Base-by-base conservation (phyloP, 2,797 vertebrate genomes). In the Furcifer pardalis region DNA sequence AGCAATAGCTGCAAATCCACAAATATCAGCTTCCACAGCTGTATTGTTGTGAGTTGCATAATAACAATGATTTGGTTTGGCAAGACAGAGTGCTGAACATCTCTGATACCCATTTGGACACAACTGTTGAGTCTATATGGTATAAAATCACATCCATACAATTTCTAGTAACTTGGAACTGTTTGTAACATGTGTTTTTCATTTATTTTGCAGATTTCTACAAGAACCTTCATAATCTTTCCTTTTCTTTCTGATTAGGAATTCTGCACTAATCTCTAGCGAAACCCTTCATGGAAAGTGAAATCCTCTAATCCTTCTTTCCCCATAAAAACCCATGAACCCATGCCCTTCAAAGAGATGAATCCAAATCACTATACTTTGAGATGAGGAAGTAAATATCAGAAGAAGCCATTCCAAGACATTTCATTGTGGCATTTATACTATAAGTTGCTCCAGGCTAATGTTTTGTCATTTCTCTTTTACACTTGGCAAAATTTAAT, bases 401-500 rank as follows among this genome's bases (percentile, higher is more conserved):
- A 72, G 88, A 74, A 88, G 49, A 89, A 90, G 74, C 6, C 65
- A 69, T 90, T 89, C 88, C 56, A 79, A 92, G 80, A 74, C 91
- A 59, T 52, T 87, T 88, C 86, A 82, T 71, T 91, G 76, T 88
- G 88, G 71, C 82, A 79, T 88, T 91, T 89, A 82, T 87, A 90
- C 42, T 84, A 35, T 84, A 77, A 89, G 77, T 87, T 89, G 69
- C 90, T 93, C 87, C 86, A 73, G 81, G 88, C 79, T 92, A 93
- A 92, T 87, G 25, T 91, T 94, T 92, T 93, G 93, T 92, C 89
- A 92, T 92, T 90, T 1, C 0, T 84, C 93, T 82, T 91, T 91
- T 89, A 90, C 90, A 92, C 91, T 89, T 93, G 92, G 92, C 79
- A 78, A 91, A 90, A 85, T 93, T 91, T 93, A 91, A 93, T 91